Conservation (phyloP, 64 coral and sea anemone genomes). For the Stichodactyla helianthus region DNA sequence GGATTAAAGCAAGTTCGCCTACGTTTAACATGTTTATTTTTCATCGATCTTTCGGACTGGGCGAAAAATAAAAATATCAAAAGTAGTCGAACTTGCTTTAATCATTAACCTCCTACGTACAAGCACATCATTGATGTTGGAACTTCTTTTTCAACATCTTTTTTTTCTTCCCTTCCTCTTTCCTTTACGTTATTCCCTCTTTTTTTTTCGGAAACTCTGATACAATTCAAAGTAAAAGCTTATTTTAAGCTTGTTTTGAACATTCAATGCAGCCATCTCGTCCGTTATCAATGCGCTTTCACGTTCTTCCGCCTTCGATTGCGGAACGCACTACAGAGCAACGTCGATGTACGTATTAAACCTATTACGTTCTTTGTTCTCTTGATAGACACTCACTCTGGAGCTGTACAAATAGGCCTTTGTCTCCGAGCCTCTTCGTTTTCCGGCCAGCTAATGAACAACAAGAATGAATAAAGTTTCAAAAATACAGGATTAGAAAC, state of each 20-base stretch:
- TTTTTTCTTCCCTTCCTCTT: not conserved
- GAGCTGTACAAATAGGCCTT: not conserved
- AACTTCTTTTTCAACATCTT: not conserved
- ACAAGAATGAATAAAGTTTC: not conserved
- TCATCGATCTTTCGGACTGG: too few species aligned
- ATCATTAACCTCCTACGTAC: too few species aligned
- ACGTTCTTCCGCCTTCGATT: not conserved
- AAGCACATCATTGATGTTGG: too few species aligned
- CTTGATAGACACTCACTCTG: not conserved
- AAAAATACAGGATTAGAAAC: not conserved
- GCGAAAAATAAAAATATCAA: too few species aligned
- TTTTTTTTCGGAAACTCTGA: not conserved
- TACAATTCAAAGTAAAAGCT: not conserved
- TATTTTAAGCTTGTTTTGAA: not conserved
- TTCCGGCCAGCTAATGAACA: constrained; percentile 1
- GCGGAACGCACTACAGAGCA: not conserved
- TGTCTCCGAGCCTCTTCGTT: not conserved
- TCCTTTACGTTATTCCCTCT: not conserved
- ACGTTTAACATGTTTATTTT: too few species aligned
- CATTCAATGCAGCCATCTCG: not conserved
- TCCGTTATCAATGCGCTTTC: not conserved
- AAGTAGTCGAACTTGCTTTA: too few species aligned
- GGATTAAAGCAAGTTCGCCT: too few species aligned
- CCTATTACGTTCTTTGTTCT: not conserved
- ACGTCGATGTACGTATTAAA: not conserved